Evolutionary conservation across 2,888 invertebrate species (phyloP).

Genomic region (Zele albiditarsus): DNA sequence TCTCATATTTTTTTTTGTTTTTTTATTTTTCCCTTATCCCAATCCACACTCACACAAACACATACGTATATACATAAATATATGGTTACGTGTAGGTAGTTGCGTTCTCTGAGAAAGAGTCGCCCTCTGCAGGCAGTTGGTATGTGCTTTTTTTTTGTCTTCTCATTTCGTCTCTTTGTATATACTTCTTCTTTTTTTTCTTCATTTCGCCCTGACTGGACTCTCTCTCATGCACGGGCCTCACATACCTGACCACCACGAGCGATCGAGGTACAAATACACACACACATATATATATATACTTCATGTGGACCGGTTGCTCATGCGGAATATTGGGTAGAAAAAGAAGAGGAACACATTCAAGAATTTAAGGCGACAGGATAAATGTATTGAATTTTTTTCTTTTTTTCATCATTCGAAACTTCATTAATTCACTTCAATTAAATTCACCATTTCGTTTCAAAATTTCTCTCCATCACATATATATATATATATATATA

Average conservation of each 20-base stretch:
- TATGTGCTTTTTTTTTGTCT: slow-evolving; percentile 24
- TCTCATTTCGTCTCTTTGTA: slow-evolving; percentile 31
- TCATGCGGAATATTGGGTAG: slow-evolving; percentile 11
- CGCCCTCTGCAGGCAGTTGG: slow-evolving; percentile 2
- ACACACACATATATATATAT: not conserved
- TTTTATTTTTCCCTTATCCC: slow-evolving; percentile 1
- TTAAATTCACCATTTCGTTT: not conserved
- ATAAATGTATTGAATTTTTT: slow-evolving; percentile 9
- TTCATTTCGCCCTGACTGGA: not conserved
- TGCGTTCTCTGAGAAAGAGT: not conserved
- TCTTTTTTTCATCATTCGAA: slow-evolving; percentile 2
- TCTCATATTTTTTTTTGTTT: slow-evolving; percentile 23
- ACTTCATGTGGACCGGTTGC: slow-evolving; percentile 30
- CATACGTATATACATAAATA: not conserved
- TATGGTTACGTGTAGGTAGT: not conserved
- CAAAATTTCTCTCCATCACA: not conserved
- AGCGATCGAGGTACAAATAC: slow-evolving; percentile 52
- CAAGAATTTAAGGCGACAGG: slow-evolving; percentile 15
- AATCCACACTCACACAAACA: not conserved
- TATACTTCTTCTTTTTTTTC: slow-evolving; percentile 31
- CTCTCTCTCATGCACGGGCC: slow-evolving; percentile 56
- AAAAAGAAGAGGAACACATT: slow-evolving; percentile 4
- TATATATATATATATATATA: not conserved
- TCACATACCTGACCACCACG: slow-evolving; percentile 70
- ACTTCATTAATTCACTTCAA: not conserved